Conservation (phyloP, 2,113 vertebrate genomes). For the Tor tambroides region DNA sequence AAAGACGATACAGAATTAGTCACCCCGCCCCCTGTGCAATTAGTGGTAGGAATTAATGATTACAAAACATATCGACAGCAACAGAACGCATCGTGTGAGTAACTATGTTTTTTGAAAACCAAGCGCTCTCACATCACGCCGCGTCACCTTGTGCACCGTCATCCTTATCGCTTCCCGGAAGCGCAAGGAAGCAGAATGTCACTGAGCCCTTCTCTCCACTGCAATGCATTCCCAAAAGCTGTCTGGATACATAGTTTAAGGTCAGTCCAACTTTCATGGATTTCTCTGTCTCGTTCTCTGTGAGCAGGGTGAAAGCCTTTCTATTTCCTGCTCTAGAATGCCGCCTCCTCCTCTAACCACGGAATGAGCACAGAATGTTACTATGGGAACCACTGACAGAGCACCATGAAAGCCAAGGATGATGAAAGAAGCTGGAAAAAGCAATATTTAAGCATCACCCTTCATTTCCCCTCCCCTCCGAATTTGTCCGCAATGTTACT, state of each 20-base stretch:
- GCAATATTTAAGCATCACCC: slow-evolving; percentile 42
- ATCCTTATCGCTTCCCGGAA: slow-evolving; percentile 51
- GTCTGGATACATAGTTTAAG: slow-evolving; percentile 40
- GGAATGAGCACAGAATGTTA: slow-evolving; percentile 42
- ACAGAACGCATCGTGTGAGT: slow-evolving; percentile 48
- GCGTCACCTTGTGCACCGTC: slow-evolving; percentile 38
- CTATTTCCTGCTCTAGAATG: slow-evolving; percentile 32
- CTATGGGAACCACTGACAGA: slow-evolving; percentile 49
- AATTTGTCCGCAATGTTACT: slow-evolving; percentile 38
- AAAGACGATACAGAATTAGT: slow-evolving; percentile 26
- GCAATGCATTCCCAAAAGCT: slow-evolving; percentile 22
- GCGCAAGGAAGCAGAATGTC: slow-evolving; percentile 48
- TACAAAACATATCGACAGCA: slow-evolving; percentile 51
- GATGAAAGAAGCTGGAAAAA: slow-evolving; percentile 43
- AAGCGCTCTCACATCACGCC: slow-evolving; percentile 48
- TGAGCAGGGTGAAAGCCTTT: slow-evolving; percentile 17
- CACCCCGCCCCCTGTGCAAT: slow-evolving; percentile 53
- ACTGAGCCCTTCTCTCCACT: slow-evolving; percentile 45
- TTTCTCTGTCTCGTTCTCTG: slow-evolving; percentile 4
- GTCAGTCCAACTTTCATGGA: slow-evolving; percentile 37
- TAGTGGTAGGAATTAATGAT: slow-evolving; percentile 61
- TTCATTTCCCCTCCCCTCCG: not conserved
- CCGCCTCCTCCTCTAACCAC: slow-evolving; percentile 8
- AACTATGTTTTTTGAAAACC: slow-evolving; percentile 53
- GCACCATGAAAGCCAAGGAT: slow-evolving; percentile 56